Evolutionary conservation across 37 sponge, comb jelly and placozoan species (phyloP).

Genomic region (Trichoplax adhaerens): DNA sequence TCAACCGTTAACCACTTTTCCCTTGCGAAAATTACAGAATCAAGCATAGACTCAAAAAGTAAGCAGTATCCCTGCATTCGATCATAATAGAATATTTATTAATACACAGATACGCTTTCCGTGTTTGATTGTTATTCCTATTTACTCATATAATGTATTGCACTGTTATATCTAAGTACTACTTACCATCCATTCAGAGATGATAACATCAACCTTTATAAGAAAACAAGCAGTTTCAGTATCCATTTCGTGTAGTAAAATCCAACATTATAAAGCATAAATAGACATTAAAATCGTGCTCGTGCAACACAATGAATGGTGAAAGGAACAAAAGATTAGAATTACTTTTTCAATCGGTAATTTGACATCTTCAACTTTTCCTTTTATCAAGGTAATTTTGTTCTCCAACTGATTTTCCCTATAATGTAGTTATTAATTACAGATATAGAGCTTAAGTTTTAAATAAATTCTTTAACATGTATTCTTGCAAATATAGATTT

Average conservation of each 20-base stretch:
- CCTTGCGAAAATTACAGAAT: constrained; percentile 52
- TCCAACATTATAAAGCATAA: no score
- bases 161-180: neutral
- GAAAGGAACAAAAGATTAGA: no score
- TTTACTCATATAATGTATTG: neutral
- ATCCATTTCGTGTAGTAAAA: no score
- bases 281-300: no score
- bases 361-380: constrained; percentile 35
- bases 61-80: constrained; percentile 53
- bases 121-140: neutral
- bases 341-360: constrained; percentile 48
- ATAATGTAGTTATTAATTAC: neutral
- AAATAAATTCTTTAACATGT: neutral
- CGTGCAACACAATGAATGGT: no score
- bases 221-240: neutral
- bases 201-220: constrained; percentile 52
- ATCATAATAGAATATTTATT: neutral
- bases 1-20: constrained; percentile 47
- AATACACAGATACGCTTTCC: neutral
- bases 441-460: neutral
- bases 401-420: constrained; percentile 56
- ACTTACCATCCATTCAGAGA: constrained; percentile 83
- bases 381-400: constrained; percentile 26
- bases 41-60: constrained; percentile 76
- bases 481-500: neutral